Evolutionary conservation across 2,797 vertebrate species (phyloP), one percentile per base, ranked within the genome.

Genomic region (Malurus splendens): DNA sequence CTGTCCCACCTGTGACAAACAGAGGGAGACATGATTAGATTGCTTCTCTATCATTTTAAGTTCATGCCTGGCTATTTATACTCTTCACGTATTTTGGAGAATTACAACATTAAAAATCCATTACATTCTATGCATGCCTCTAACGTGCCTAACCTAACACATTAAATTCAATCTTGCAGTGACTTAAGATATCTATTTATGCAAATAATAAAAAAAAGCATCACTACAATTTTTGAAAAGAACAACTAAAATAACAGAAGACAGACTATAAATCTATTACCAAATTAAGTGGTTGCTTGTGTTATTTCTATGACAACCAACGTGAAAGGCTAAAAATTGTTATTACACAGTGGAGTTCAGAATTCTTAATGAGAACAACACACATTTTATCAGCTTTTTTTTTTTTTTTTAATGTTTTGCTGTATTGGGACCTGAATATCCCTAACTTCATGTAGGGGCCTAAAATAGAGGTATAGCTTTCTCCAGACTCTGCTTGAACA

Each of bases 261-360:
- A 87, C 71, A 64, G 54, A 84, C 54, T 86, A 76, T 81, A 91
- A 90, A 75, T 62, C 73, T 86, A 61, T 86, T 90, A 87, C 61
- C 80, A 89, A 95, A 94, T 75, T 82, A 93, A 90, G 61, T 67
- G 42, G 39, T 92, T 86, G 42, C 62, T 93, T 87, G 72, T 47
- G 67, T 38, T 87, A 89, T 93, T 93, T 93, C 92, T 94, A 90
- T 95, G 89, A 93, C 89, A 93, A 93, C 92, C 84, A 93, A 80
- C 2, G 0, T 56, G 61, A 56, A 71, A 76, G 48, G 55, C 67
- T 89, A 82, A 90, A 94, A 90, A 90, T 80, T 85, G 75, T 77
- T 87, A 78, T 93, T 92, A 94, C 67, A 6, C 57, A 65, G 85
- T 79, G 66, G 71, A 65, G 42, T 72, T 89, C 81, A 42, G 80